Percentiles rank a stretch among this genome's conserved stretches.
These are phyloP conservation scores for Rallus crepitans DNA, from an alignment of 2,797 vertebrate species.

Conservation along the genomic window DNA sequence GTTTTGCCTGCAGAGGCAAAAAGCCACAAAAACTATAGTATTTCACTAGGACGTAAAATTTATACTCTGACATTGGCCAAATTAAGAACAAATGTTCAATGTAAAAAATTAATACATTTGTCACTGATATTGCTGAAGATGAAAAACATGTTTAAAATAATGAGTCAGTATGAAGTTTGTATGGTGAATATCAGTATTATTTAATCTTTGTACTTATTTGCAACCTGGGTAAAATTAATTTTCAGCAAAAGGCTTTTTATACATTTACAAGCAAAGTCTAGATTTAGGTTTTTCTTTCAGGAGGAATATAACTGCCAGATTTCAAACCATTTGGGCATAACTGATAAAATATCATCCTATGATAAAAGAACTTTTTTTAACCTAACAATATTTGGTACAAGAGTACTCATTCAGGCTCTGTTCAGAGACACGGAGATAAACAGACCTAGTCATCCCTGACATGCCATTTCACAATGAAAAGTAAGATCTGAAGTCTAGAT, in stretches of 20 bases:
- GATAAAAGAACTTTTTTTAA: neutral
- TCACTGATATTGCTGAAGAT: fast-evolving
- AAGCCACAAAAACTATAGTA: neutral
- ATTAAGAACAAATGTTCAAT: neutral
- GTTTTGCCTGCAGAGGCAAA: neutral
- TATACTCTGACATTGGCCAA: neutral
- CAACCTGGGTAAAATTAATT: neutral
- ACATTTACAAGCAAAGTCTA: neutral
- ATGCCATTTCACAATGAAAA: neutral
- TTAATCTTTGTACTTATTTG: neutral
- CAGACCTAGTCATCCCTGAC: neutral
- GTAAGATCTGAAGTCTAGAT: neutral
- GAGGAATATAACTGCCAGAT: neutral
- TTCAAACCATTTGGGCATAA: neutral
- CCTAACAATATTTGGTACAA: neutral
- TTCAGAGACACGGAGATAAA: neutral
- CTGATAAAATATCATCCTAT: neutral
- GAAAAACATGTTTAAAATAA: neutral
- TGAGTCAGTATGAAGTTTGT: neutral
- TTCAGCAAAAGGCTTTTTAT: neutral
- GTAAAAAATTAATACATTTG: neutral
- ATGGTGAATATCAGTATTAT: neutral
- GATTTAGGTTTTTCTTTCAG: neutral
- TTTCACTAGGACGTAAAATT: neutral
- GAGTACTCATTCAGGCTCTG: neutral